Evolutionary conservation across 2,888 invertebrate species (phyloP).

Genomic region (Antitype chi): DNA sequence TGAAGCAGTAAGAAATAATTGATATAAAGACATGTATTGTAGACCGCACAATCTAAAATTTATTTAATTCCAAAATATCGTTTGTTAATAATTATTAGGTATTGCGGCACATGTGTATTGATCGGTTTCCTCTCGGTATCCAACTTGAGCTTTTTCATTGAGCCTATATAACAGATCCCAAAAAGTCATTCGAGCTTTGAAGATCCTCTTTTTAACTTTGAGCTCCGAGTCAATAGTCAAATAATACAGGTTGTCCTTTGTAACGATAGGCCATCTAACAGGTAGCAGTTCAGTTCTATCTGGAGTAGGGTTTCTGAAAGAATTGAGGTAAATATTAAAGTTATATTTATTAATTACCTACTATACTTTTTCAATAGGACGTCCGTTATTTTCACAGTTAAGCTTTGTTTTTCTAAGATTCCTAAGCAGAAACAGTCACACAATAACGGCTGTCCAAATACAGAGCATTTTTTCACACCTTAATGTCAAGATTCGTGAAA

Average conservation of each 20-base stretch:
- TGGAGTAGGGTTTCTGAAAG: conserved; percentile 72
- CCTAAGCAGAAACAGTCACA: too few species aligned
- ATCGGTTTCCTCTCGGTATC: conserved; percentile 27
- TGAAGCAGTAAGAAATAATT: too few species aligned
- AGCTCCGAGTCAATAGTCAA: conserved; percentile 67
- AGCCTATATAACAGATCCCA: conserved; percentile 71
- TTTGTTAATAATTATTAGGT: background rate
- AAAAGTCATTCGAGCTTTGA: conserved; percentile 70
- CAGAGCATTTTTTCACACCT: too few species aligned
- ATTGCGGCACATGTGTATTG: conserved; percentile 11
- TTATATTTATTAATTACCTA: background rate
- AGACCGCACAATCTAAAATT: background rate
- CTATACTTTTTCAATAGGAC: background rate
- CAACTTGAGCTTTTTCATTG: conserved; percentile 58
- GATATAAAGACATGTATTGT: too few species aligned
- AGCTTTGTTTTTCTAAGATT: too few species aligned
- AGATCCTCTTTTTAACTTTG: conserved; percentile 64
- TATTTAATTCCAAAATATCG: background rate
- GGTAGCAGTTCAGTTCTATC: conserved; percentile 68
- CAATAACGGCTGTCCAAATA: too few species aligned
- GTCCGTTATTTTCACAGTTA: background rate
- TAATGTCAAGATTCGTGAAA: too few species aligned
- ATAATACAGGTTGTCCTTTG: conserved; percentile 59
- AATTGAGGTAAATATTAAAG: conserved; percentile 10
- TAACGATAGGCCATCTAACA: conserved; percentile 66